Percentiles rank a stretch among this genome's conserved stretches.
These are phyloP conservation scores for Aleiodes sp. DNA, from an alignment of 1,140 invertebrate species.

Conservation along the genomic window DNA sequence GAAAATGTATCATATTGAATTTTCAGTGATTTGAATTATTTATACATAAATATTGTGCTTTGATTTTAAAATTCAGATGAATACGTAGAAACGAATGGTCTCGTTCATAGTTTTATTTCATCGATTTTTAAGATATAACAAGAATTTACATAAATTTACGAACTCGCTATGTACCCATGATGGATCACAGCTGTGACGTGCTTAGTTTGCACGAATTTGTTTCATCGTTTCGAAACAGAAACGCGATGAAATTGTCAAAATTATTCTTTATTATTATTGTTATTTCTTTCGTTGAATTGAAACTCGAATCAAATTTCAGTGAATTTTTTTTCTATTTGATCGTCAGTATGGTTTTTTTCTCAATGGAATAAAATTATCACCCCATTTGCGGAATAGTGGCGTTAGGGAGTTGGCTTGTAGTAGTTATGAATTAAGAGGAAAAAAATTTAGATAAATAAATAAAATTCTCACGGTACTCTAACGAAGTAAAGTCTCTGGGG, in stretches of 20 bases:
- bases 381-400: background rate
- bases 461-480: conserved; percentile 11
- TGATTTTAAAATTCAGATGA: too few relatives aligned
- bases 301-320: background rate
- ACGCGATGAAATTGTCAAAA: background rate
- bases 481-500: conserved; percentile 1
- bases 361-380: background rate
- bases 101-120: background rate
- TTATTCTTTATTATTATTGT: background rate
- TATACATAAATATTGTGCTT: too few relatives aligned
- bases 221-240: background rate
- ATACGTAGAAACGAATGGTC: background rate
- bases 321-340: too few relatives aligned
- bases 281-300: background rate
- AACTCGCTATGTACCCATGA: background rate
- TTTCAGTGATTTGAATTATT: too few relatives aligned
- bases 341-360: too few relatives aligned
- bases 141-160: conserved; percentile 20
- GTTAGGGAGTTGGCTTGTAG: background rate
- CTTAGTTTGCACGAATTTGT: conserved; percentile 5
- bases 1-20: too few relatives aligned
- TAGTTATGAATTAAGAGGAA: background rate
- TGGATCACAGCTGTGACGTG: conserved; percentile 17
- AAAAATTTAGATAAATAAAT: background rate
- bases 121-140: background rate